Evolutionary conservation across 2,888 invertebrate species (phyloP), one percentile per base, ranked within the genome.

Genomic region (Nymphalis c-album): DNA sequence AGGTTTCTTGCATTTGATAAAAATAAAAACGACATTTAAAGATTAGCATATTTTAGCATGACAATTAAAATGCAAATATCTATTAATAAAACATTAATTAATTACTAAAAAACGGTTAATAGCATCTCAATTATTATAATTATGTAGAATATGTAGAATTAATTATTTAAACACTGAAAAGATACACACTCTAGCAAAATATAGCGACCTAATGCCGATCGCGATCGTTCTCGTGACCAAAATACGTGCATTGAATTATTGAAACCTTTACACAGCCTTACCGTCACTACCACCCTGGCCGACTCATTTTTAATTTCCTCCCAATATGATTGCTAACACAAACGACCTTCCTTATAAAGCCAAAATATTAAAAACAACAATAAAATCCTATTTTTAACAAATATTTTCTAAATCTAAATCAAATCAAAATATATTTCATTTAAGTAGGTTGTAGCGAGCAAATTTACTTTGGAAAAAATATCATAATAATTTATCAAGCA

Each of bases 161-260:
- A 78, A 81, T 80, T 83, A 86, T 48, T 70, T 69, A 71, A 66
- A 2, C 8, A 18, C 2, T n/a, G 68, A 67, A 72, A n/a, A 35
- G 4, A 31, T 31, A 31, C 6, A 10, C 76, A 77, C 59, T 45
- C 63, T 58, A 59, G 53, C 60, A 50, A 72, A 74, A 73, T 70
- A 72, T 72, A 63, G 67, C 58, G 58, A 62, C 18, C 66, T 73
- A 76, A 63, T 69, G 68, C 74, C 78, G 74, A 73, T 68, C 81
- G 90, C 78, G 74, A 73, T 68, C 81, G 90, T 84, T 89, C 89
- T 86, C 89, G 86, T 88, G 88, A 88, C 90, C 88, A 90, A 89
- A 91, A 90, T 91, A 91, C 87, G 83, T 80, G 81, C 77, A 77
- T 76, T 91, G 90, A 91, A 91, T 91, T 85, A 91, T 91, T 88